Evolutionary conservation across 2,888 invertebrate species (phyloP), one percentile per base, ranked within the genome.

Genomic region (Ischnus inquisitorius): DNA sequence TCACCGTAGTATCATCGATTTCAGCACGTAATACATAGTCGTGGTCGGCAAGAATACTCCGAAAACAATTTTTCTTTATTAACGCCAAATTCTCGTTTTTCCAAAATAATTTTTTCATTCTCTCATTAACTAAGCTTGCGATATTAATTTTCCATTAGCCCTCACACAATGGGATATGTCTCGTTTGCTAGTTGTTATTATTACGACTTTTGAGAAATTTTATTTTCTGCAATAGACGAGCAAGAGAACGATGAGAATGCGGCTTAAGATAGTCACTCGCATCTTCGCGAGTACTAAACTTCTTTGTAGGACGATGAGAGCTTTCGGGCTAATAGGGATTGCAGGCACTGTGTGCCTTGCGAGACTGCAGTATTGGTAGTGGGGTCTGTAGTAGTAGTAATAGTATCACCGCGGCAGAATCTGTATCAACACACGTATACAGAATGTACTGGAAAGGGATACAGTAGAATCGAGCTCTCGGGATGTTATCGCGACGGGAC

Each of bases 401-500:
- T 54, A 79, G 77, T 65, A 78, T 64, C 51, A 57, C 1, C 64
- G 28, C n/a, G 8, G 34, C 34, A 34, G 34, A n/a, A 46, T 12
- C 19, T 64, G 14, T 46, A 43, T 14, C 46, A 5, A 12, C 57
- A 28, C 62, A 60, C 51, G 75, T 76, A 62, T 12, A 75, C 43
- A 16, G 51, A 74, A 41, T 16, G 22, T 54, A 71, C 64, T 28
- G 48, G 54, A n/a, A 74, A 48, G 74, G 72, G 46, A 64, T 48
- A 65, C 28, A 25, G 68, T 34, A 64, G 75, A 83, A 64, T 69
- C 48, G 60, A 77, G 84, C 71, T 72, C 77, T 72, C 77, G 78
- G 75, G 86, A 80, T 84, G 87, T 87, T 88, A 88, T 87, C 85
- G 84, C 64, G 71, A 76, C 82, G 81, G 83, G 83, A 83, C 80